These are phyloP conservation scores for Eristalinus aeneus DNA, from an alignment of 2,888 invertebrate species.

Conservation along the genomic window DNA sequence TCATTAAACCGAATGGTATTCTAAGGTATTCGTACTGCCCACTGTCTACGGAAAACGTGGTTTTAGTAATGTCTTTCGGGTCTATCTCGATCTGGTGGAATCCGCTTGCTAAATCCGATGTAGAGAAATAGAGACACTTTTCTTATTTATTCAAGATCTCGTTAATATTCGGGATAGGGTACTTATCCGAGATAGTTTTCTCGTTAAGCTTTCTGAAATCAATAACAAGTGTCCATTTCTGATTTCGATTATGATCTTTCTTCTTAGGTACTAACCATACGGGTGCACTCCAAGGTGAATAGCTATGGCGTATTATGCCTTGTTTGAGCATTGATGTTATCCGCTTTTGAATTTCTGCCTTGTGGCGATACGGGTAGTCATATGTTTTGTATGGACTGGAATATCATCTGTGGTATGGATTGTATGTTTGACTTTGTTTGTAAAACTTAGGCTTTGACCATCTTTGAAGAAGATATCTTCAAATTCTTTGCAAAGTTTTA, in stretches of 20 bases:
- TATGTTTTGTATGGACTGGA: slow-evolving; percentile 17
- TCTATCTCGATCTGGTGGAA: slow-evolving; percentile 75
- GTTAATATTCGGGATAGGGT: slow-evolving; percentile 73
- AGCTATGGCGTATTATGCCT: slow-evolving; percentile 70
- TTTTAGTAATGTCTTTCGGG: slow-evolving; percentile 13
- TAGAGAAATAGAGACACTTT: slow-evolving; percentile 74
- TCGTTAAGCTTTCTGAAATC: slow-evolving; percentile 72
- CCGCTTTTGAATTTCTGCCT: background rate
- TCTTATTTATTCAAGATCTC: slow-evolving; percentile 75
- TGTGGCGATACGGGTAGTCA: slow-evolving; percentile 22
- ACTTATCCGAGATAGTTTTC: slow-evolving; percentile 70
- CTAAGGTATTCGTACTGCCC: slow-evolving; percentile 46
- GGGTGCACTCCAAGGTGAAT: too few relatives aligned
- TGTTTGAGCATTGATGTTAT: slow-evolving; percentile 39
- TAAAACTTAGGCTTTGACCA: slow-evolving; percentile 54
- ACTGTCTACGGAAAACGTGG: slow-evolving; percentile 43
- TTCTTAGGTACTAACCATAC: slow-evolving; percentile 72
- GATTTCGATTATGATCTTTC: slow-evolving; percentile 7
- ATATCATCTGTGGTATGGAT: slow-evolving; percentile 54
- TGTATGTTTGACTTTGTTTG: slow-evolving; percentile 65
- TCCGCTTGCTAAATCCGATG: slow-evolving; percentile 74
- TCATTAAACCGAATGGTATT: slow-evolving; percentile 38
- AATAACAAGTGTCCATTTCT: slow-evolving; percentile 71
- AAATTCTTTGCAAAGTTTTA: slow-evolving; percentile 36
- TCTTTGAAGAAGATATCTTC: slow-evolving; percentile 45